A percentile compares a stretch with the other conserved stretches of the same genome.
phyloP scores from a whole-genome alignment of 2,888 invertebrate genomes.

The Epirrhoe alternata region DNA sequence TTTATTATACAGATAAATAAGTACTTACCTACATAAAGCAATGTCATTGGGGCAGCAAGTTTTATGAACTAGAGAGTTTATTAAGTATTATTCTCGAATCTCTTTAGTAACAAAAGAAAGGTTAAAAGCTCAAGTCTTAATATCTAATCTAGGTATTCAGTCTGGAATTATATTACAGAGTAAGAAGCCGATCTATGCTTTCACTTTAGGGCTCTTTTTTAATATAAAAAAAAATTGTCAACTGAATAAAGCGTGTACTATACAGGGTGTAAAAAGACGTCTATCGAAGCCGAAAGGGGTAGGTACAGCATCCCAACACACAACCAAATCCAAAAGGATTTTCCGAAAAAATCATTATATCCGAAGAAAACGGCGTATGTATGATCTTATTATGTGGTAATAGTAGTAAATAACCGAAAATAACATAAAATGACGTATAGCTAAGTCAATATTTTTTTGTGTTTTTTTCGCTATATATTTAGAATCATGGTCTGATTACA shows the following conservation, averaged over 20 bases:
- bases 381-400: no score
- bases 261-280: no score
- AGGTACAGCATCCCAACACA: no score
- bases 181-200: not conserved
- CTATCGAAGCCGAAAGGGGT: no score
- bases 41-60: not conserved
- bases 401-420: no score
- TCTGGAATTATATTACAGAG: not conserved
- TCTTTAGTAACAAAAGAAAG: not conserved
- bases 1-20: slow-evolving; percentile 3
- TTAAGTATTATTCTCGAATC: not conserved
- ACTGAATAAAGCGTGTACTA: slow-evolving; percentile 4
- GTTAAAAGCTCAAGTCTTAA: not conserved
- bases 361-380: no score
- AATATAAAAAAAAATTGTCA: not conserved
- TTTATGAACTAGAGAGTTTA: not conserved
- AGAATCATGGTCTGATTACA: no score
- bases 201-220: not conserved
- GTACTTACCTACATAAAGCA: not conserved
- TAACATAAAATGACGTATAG: no score
- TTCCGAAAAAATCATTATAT: no score
- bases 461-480: no score
- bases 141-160: not conserved
- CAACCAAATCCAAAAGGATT: no score
- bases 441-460: no score